Evolutionary conservation across 2,888 invertebrate species (phyloP).

Genomic region (Epirrhoe alternata): DNA sequence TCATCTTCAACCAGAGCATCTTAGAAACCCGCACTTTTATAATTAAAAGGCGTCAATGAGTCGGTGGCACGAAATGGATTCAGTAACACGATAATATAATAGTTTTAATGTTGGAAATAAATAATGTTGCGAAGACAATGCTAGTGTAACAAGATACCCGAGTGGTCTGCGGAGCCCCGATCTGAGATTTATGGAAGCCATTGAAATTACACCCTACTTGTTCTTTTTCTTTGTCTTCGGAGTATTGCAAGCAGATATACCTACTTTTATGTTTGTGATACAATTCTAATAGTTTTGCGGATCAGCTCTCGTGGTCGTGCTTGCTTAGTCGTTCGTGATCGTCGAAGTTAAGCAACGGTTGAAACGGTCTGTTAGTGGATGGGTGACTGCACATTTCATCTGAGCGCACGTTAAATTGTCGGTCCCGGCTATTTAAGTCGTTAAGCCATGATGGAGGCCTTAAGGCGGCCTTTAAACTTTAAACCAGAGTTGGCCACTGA

Average conservation of each 20-base stretch:
- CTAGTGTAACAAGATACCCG: conserved; percentile 77
- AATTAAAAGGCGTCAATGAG: conserved; percentile 72
- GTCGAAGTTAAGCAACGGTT: too few relatives aligned
- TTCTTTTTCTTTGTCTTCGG: conserved; percentile 57
- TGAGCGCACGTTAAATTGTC: too few relatives aligned
- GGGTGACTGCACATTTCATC: too few relatives aligned
- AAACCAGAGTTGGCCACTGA: too few relatives aligned
- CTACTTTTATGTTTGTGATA: not conserved
- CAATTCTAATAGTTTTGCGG: not conserved
- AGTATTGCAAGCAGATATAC: conserved; percentile 16
- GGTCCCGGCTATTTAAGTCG: too few relatives aligned
- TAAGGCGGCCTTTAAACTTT: too few relatives aligned
- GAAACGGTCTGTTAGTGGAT: too few relatives aligned
- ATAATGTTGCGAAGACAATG: conserved; percentile 79
- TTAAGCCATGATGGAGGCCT: too few relatives aligned
- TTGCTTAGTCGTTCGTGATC: too few relatives aligned
- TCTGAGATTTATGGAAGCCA: conserved; percentile 74
- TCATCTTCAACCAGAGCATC: not conserved
- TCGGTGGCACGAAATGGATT: conserved; percentile 62
- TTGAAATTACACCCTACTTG: conserved; percentile 75
- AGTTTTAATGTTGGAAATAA: conserved; percentile 80
- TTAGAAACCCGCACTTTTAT: conserved; percentile 42
- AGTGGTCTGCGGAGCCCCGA: conserved; percentile 74
- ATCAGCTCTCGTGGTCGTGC: too few relatives aligned
- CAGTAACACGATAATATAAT: conserved; percentile 74